Evolutionary conservation across 1,140 invertebrate species (phyloP), one percentile per base, ranked within the genome.

Genomic region (Listronotus oregonensis): DNA sequence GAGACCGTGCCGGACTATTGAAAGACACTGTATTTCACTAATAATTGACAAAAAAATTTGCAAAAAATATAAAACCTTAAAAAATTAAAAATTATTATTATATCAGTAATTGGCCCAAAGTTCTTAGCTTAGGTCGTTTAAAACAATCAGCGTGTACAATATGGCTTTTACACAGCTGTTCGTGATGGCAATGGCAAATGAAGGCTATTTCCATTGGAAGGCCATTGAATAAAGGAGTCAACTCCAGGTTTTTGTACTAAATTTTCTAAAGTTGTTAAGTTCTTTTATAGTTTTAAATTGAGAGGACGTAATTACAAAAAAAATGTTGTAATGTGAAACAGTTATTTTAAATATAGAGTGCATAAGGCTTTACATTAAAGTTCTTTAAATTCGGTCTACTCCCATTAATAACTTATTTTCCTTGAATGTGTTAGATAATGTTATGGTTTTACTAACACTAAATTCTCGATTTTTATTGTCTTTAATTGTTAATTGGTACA

Each of bases 101-200:
- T 34, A 58, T 47, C 31, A 42, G 39, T 51, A 62, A 62, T 54
- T 62, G 59, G 46, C n/a, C 42, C 15, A 58, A 58, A 47, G 56
- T 58, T 58, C 56, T 58, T 58, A 58, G 27, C 56, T 58, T 47
- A 58, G 47, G 27, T 27, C 56, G 14, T 58, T 58, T 58, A 58
- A 58, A 58, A 58, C 56, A 58, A 58, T 47, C 56, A 37, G 56
- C 56, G 56, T 58, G 56, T 58, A 58, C 56, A 58, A 58, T 58
- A 58, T 58, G 56, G 56, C 44, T 58, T 42, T 42, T 42, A 14
- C 39, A 42, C 56, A 58, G 56, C 56, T 58, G 56, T 18, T 58
- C 31, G 17, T 58, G 56, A 58, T 58, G 21, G 43, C 56, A 58
- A 58, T 58, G 39, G 39, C 56, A 27, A 49, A 49, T 49, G 46